Evolutionary conservation across 2,888 invertebrate genomes (phyloP).

Genomic region (Seira musarum): DNA sequence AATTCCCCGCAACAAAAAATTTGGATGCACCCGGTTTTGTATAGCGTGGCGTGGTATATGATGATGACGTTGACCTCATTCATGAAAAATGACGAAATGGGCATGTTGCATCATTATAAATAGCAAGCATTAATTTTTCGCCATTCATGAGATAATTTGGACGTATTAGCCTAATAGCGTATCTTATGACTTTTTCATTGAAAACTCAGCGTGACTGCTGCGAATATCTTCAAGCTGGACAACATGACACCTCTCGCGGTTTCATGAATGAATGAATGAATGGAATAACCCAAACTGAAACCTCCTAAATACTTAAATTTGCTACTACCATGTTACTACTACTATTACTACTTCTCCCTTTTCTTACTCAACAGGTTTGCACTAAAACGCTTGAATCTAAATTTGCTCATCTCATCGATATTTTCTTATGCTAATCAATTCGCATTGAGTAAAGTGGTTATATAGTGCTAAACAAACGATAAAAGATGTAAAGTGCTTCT

Average conservation of each 20-base stretch:
- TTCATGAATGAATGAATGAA: background rate
- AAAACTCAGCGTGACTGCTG: background rate
- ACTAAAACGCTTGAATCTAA: background rate
- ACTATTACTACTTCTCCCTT: background rate
- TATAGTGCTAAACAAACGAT: conserved; percentile 17
- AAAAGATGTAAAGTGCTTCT: conserved; percentile 14
- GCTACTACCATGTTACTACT: background rate
- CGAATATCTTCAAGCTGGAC: background rate
- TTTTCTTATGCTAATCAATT: conserved; percentile 4
- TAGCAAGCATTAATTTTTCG: background rate
- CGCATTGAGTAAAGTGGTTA: background rate
- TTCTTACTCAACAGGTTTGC: background rate
- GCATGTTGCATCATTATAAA: background rate
- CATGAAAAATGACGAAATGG: background rate
- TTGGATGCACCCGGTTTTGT: no score
- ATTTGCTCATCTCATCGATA: background rate
- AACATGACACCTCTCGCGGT: background rate
- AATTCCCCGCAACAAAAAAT: background rate
- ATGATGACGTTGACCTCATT: conserved; percentile 7
- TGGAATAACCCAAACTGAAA: background rate
- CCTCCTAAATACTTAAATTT: background rate
- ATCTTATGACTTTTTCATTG: background rate
- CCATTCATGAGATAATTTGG: background rate
- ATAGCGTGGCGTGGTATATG: no score
- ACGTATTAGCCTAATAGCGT: background rate